These are phyloP conservation scores for Temnothorax rugatulus DNA, from an alignment of 2,888 invertebrate species.

Conservation along the genomic window DNA sequence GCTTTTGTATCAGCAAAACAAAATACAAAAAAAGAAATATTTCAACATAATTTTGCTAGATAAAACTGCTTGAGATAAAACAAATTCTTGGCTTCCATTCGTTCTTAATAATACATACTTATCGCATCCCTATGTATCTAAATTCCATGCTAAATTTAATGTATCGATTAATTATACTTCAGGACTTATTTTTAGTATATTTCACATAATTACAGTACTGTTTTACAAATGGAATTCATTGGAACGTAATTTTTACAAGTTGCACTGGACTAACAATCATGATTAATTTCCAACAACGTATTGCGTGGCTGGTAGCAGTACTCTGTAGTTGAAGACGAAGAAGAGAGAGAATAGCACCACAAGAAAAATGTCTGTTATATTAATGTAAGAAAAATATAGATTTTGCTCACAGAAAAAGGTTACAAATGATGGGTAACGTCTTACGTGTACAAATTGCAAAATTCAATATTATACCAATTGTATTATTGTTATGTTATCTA, in stretches of 20 bases:
- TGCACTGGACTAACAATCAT: not conserved
- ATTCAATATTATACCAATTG: not conserved
- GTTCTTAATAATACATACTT: not conserved
- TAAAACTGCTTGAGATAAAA: not conserved
- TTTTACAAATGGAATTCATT: not conserved
- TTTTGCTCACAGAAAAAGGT: not conserved
- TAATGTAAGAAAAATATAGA: slow-evolving; percentile 71
- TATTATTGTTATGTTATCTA: not conserved
- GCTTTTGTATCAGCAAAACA: not conserved
- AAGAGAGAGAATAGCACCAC: slow-evolving; percentile 76
- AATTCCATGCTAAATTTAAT: not conserved
- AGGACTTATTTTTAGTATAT: slow-evolving; percentile 7
- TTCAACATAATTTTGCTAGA: not conserved
- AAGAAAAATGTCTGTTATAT: slow-evolving; percentile 76
- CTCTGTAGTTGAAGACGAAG: slow-evolving; percentile 80
- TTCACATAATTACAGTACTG: not conserved
- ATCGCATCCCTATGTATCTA: not conserved
- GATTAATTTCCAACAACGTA: slow-evolving; percentile 8
- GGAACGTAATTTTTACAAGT: not conserved
- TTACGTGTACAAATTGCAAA: not conserved
- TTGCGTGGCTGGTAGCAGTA: slow-evolving; percentile 78
- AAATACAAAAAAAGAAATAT: not conserved
- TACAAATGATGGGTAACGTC: not conserved
- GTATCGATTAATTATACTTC: not conserved
- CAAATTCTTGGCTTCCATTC: not conserved